A percentile compares a stretch with the other conserved stretches of the same genome.
Evolutionary conservation across 2,888 invertebrate genomes (phyloP).

Genomic region (Eumerus sabulonum): DNA sequence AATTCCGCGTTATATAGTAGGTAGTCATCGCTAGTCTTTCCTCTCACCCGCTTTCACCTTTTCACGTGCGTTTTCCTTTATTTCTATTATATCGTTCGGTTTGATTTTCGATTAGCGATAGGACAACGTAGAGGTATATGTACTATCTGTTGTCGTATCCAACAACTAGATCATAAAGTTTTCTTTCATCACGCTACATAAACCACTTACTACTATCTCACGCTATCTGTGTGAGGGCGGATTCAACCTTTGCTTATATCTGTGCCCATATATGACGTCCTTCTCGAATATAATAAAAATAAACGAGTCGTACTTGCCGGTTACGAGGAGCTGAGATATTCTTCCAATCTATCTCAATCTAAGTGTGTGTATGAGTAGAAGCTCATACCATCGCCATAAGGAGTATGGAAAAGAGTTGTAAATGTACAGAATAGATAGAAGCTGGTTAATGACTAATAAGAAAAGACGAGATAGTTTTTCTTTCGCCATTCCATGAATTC

Average conservation of each 20-base stretch:
- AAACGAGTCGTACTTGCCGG: background rate
- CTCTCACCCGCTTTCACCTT: background rate
- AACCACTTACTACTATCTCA: constrained; percentile 50
- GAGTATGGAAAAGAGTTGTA: constrained; percentile 25
- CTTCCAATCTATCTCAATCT: no score
- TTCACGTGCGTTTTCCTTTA: constrained; percentile 5
- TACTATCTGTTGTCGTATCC: constrained; percentile 37
- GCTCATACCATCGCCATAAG: constrained; percentile 35
- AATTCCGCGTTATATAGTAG: constrained; percentile 4
- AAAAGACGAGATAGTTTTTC: constrained; percentile 35
- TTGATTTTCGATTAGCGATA: constrained; percentile 65
- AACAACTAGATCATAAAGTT: constrained; percentile 66
- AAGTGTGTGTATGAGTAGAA: constrained; percentile 28
- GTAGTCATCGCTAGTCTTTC: background rate
- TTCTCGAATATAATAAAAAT: background rate
- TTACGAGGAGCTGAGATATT: background rate
- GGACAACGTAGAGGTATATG: constrained; percentile 34
- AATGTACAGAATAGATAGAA: constrained; percentile 5
- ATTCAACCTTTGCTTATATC: no score
- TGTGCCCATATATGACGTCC: constrained; percentile 10
- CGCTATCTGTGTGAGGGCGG: constrained; percentile 12
- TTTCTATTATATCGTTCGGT: constrained; percentile 60
- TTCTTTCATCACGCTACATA: constrained; percentile 62
- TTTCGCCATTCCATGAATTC: constrained; percentile 32
- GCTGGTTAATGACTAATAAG: constrained; percentile 18